Evolutionary conservation across 2,797 vertebrate species (phyloP).

Genomic region (Mus caroli): DNA sequence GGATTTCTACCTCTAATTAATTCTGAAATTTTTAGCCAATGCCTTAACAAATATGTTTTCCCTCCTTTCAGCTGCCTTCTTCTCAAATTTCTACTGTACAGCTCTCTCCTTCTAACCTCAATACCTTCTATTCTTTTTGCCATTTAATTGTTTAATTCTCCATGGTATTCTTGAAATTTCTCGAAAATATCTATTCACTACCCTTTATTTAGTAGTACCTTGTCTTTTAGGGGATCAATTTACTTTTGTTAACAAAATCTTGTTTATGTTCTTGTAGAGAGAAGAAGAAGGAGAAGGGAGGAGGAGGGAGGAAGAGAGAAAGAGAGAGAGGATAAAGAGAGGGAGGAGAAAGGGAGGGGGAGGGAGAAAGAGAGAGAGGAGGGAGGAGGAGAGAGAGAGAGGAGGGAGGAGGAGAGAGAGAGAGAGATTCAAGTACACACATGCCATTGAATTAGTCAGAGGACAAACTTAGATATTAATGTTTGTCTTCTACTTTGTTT

Average conservation of each 20-base stretch:
- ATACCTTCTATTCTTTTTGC: background rate
- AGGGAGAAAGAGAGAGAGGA: too few relatives aligned
- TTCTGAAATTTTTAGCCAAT: background rate
- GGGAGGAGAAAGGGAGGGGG: too few relatives aligned
- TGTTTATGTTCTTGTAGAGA: background rate
- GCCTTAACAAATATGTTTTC: background rate
- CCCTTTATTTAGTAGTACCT: background rate
- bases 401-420: too few relatives aligned
- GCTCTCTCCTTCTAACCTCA: background rate
- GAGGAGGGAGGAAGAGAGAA: too few relatives aligned
- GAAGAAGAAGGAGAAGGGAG: too few relatives aligned
- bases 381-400: too few relatives aligned
- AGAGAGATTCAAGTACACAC: background rate
- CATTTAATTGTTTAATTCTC: background rate
- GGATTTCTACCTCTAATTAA: background rate
- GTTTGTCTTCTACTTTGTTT: background rate
- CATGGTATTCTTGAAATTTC: background rate
- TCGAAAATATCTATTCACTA: background rate
- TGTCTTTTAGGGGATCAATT: too few relatives aligned
- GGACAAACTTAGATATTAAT: background rate
- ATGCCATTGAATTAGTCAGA: background rate
- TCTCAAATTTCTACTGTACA: background rate
- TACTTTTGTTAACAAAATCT: background rate
- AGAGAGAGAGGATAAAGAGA: too few relatives aligned
- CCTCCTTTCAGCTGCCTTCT: background rate